Percentiles rank a stretch among this genome's conserved stretches.
These are phyloP conservation scores for Lepus americanus DNA, from an alignment of 2,113 vertebrate genomes.

Conservation along the genomic window DNA sequence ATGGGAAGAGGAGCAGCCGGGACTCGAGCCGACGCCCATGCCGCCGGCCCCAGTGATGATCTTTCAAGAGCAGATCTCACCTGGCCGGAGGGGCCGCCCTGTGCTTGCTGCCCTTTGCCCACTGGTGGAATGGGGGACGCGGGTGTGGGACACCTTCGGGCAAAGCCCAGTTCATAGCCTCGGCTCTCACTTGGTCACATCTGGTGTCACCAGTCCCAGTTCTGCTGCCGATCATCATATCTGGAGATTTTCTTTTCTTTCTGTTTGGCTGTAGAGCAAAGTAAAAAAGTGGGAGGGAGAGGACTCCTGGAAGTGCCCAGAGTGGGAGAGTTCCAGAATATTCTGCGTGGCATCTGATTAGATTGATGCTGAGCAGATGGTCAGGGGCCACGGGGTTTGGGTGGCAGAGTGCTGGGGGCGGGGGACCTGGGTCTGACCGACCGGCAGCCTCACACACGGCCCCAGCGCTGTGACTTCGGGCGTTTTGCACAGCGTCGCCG, in stretches of 20 bases:
- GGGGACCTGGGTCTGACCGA: background rate
- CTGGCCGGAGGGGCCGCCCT: background rate
- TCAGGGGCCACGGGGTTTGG: background rate
- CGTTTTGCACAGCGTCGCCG: too few species aligned
- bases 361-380: fast-evolving
- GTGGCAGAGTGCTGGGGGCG: too few species aligned
- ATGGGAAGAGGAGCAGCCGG: too few species aligned
- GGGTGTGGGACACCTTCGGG: background rate
- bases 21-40: too few species aligned
- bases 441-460: too few species aligned
- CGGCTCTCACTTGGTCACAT: background rate
- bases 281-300: background rate
- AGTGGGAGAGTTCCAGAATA: background rate
- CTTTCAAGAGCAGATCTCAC: background rate
- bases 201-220: background rate
- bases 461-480: background rate
- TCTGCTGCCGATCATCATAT: too few species aligned
- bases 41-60: too few species aligned
- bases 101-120: fast-evolving
- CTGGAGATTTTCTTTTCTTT: background rate
- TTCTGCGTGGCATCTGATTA: background rate
- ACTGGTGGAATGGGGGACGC: fast-evolving
- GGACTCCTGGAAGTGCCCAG: background rate
- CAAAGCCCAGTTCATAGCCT: fast-evolving
- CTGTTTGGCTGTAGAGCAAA: background rate